These are phyloP conservation scores for Aulostomus chinensis DNA, from an alignment of 2,797 vertebrate genomes.

Conservation along the genomic window DNA sequence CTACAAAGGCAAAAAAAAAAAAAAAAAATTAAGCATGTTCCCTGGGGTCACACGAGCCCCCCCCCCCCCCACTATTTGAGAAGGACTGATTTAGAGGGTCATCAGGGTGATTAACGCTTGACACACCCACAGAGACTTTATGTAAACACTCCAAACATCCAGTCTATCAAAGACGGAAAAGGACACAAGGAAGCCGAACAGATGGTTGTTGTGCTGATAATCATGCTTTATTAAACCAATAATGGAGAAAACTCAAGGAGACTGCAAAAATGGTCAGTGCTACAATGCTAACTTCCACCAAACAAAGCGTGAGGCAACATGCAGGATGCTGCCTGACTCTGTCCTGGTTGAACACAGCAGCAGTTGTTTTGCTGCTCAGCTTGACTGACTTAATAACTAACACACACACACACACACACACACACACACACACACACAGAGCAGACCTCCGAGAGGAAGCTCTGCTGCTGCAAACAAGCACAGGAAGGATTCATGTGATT, in stretches of 20 bases:
- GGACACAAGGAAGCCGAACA: slow-evolving; percentile 13
- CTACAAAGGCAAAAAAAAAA: no score
- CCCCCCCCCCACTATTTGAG: no score
- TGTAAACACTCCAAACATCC: no score
- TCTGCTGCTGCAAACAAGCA: slow-evolving; percentile 87
- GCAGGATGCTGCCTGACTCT: slow-evolving; percentile 4
- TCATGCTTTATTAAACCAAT: slow-evolving; percentile 98
- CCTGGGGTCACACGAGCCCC: no score
- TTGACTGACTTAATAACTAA: slow-evolving; percentile 83
- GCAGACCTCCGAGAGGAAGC: slow-evolving; percentile 88
- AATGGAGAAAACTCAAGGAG: slow-evolving; percentile 89
- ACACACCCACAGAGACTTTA: no score
- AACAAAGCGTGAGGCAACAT: slow-evolving; percentile 77
- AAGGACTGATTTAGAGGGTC: no score
- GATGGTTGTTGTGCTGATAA: slow-evolving; percentile 85
- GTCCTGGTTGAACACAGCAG: slow-evolving; percentile 57
- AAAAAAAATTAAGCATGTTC: no score
- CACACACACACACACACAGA: slow-evolving; percentile 87
- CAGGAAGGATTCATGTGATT: slow-evolving; percentile 72
- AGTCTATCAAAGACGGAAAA: no score
- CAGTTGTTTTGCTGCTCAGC: slow-evolving; percentile 58
- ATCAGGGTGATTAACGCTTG: no score
- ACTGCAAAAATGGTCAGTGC: slow-evolving; percentile 84
- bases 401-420: slow-evolving; percentile 87
- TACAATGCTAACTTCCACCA: slow-evolving; percentile 86